Base-by-base conservation (phyloP, 1,140 invertebrate species). In the Aphelenchoides besseyi region DNA sequence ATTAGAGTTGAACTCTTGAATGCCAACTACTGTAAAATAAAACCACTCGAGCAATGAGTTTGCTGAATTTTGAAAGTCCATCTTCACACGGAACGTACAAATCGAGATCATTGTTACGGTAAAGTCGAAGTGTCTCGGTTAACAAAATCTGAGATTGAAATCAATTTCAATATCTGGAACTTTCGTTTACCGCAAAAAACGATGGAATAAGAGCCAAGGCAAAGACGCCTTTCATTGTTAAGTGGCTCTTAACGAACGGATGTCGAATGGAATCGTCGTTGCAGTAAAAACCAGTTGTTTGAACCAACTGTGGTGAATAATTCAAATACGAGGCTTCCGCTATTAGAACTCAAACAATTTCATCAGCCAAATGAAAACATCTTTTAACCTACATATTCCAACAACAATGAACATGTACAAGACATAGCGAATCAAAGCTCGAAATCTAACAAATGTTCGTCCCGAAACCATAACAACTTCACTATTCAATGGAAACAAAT, bases 181-280 rank as follows among this genome's bases (percentile, higher is more conserved):
- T 5, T 59, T 5, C 5, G 23, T 23, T 59, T 33, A 59, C 55
- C 5, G 23, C 5, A 23, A 59, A 59, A 23, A 59, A 59, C 5
- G 55, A 33, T 29, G 55, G 55, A 8, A 59, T 59, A 16, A 59
- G 23, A 59, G 5, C 5, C 26, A 59, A 33, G 16, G 5, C 5
- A 33, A 59, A 59, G 55, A 59, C 18, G 23, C 23, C 5, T 33
- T 59, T 59, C 55, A 59, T 59, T 28, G 55, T 8, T 23, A 59
- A 59, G 55, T 18, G 5, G 55, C 55, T 59, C 55, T 33, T 28
- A 5, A 59, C 18, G 55, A 8, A 59, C 55, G 55, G 55, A 33
- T 59, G 18, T 59, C 18, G 26, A 33, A 59, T 59, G 18, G 55
- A 5, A 5, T 5, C 5, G 55, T 59, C 55, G 5, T 28, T 23